phyloP scores from a whole-genome alignment of 2,113 vertebrate species.

The Nettapus auritus region DNA sequence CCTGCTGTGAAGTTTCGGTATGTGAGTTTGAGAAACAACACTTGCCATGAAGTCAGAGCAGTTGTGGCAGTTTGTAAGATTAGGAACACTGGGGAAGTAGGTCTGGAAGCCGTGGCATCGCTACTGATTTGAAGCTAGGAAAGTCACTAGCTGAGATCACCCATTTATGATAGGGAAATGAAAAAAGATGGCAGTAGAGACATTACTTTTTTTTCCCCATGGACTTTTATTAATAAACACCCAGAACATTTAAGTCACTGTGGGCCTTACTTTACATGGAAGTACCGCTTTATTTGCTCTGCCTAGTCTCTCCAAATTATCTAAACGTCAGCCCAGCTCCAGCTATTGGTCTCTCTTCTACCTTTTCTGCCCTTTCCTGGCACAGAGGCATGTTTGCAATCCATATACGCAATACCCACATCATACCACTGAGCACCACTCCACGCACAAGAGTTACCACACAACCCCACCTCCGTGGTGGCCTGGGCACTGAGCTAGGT shows the following conservation, averaged over 20 bases:
- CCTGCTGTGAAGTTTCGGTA: not conserved
- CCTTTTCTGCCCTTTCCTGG: not conserved
- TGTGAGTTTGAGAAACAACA: not conserved
- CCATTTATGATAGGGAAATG: not conserved
- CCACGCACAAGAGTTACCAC: not conserved
- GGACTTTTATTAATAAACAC: slow-evolving; percentile 72
- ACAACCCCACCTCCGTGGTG: not conserved
- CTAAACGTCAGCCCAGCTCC: not conserved
- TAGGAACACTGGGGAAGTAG: accelerated
- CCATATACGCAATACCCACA: not conserved
- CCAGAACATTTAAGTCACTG: slow-evolving; percentile 42
- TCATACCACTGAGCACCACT: not conserved
- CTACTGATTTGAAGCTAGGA: not conserved
- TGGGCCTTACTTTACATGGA: not conserved
- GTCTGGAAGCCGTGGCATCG: not conserved
- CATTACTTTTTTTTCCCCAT: not conserved
- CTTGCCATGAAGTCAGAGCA: not conserved
- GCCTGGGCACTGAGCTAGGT: not conserved
- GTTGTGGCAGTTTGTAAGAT: not conserved
- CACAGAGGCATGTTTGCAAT: not conserved
- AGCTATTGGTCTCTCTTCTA: not conserved
- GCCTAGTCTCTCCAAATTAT: not conserved
- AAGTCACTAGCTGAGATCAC: not conserved
- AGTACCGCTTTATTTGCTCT: not conserved
- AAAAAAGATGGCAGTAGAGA: not conserved